phyloP scores from a whole-genome alignment of 2,888 invertebrate genomes.

The Sarcophaga carnaria region DNA sequence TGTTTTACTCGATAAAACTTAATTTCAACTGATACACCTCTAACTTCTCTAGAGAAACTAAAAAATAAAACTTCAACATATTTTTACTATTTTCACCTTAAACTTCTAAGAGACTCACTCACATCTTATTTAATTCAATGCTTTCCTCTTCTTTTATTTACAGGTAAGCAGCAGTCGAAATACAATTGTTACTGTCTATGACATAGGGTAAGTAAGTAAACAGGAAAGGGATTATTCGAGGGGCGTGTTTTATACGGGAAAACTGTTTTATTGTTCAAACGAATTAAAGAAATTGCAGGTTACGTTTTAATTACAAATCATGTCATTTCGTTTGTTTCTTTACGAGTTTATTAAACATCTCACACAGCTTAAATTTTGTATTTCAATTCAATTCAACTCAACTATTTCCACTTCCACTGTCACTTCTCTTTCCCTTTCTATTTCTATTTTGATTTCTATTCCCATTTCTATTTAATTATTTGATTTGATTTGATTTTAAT shows the following conservation, averaged over 20 bases:
- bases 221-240: not conserved
- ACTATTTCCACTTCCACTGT: no score
- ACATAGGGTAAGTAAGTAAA: not conserved
- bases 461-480: constrained; percentile 32
- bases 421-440: not conserved
- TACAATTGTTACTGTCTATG: not conserved
- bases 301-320: constrained; percentile 57
- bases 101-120: not conserved
- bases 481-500: constrained; percentile 41
- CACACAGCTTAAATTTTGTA: no score
- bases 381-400: no score
- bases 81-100: not conserved
- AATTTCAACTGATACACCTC: not conserved
- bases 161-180: constrained; percentile 7
- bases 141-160: not conserved
- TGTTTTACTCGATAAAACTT: constrained; percentile 23
- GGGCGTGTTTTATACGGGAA: not conserved
- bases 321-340: not conserved
- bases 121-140: not conserved
- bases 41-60: not conserved
- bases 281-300: constrained; percentile 50
- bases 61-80: not conserved
- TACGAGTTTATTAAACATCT: constrained; percentile 16
- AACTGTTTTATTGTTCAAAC: not conserved
- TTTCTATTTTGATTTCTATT: not conserved